Percentiles rank a stretch among this genome's conserved stretches.
phyloP scores from a whole-genome alignment of 2,888 invertebrate species.

The Lasius platythorax region DNA sequence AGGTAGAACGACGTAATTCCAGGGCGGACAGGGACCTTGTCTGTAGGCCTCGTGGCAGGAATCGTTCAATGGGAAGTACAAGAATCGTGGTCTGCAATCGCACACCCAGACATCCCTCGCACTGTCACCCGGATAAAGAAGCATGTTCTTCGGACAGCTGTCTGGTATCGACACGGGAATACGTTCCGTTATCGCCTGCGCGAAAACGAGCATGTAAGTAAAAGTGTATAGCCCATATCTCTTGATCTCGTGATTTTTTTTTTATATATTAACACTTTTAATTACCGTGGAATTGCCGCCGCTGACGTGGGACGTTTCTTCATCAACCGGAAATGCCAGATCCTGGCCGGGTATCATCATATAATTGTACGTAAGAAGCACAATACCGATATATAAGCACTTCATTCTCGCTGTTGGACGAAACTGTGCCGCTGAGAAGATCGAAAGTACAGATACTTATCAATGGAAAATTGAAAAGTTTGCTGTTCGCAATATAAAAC shows the following conservation, averaged over 20 bases:
- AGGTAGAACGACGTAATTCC: constrained; percentile 88
- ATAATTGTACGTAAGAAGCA: constrained; percentile 47
- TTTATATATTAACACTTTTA: neutral
- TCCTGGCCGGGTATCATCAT: constrained; percentile 72
- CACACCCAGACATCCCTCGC: constrained; percentile 89
- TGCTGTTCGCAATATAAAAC: neutral
- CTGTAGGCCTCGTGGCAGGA: constrained; percentile 89
- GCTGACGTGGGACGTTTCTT: constrained; percentile 72
- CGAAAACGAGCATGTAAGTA: neutral
- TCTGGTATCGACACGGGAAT: constrained; percentile 88
- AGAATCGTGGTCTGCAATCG: constrained; percentile 85
- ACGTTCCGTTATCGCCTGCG: constrained; percentile 77
- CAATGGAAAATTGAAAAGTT: neutral
- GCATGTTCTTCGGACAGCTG: constrained; percentile 89
- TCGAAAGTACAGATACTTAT: neutral
- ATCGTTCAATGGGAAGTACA: constrained; percentile 89
- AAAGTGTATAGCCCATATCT: neutral
- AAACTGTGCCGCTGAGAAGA: neutral
- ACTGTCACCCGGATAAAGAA: constrained; percentile 89
- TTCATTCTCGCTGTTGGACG: constrained; percentile 62
- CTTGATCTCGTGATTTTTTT: neutral
- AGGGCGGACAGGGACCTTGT: constrained; percentile 89
- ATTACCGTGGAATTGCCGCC: constrained; percentile 66
- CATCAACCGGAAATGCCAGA: constrained; percentile 77
- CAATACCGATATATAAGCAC: constrained; percentile 51